A percentile compares a stretch with the other conserved stretches of the same genome.
Conservation (phyloP, 2,113 vertebrate genomes). For the Elaphurus davidianus region DNA sequence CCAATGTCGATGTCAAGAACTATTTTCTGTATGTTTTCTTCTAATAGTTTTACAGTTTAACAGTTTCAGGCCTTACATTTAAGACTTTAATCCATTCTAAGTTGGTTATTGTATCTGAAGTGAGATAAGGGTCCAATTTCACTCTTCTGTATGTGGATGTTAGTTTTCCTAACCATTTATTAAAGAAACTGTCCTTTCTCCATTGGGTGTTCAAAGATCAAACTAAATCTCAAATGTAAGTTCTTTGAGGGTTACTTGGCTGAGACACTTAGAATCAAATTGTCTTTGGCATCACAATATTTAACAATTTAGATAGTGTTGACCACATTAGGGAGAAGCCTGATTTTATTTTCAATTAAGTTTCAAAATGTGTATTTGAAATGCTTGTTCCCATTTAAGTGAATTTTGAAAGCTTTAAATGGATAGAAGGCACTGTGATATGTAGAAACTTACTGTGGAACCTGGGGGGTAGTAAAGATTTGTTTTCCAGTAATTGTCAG, state of each 20-base stretch:
- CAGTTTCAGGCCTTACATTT: not conserved
- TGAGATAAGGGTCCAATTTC: not conserved
- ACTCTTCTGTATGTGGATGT: not conserved
- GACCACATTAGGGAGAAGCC: not conserved
- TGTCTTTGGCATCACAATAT: not conserved
- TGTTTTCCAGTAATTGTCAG: not conserved
- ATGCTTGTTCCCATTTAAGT: not conserved
- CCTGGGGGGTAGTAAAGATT: not conserved
- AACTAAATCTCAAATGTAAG: not conserved
- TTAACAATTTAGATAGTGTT: not conserved
- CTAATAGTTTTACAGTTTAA: not conserved
- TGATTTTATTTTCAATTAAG: not conserved
- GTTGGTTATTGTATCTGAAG: not conserved
- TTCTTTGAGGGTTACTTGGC: not conserved
- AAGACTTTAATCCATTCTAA: not conserved
- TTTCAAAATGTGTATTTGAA: conserved; percentile 9
- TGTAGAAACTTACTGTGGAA: not conserved
- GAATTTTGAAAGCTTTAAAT: not conserved
- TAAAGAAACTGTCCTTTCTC: not conserved
- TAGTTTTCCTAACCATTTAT: not conserved
- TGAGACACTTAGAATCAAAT: not conserved
- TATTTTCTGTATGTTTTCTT: not conserved
- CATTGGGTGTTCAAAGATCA: not conserved
- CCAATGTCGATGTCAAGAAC: not conserved
- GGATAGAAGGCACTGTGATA: not conserved